Evolutionary conservation across 2,888 invertebrate genomes (phyloP), one percentile per base, ranked within the genome.

Genomic region (Adelognathus sp.): DNA sequence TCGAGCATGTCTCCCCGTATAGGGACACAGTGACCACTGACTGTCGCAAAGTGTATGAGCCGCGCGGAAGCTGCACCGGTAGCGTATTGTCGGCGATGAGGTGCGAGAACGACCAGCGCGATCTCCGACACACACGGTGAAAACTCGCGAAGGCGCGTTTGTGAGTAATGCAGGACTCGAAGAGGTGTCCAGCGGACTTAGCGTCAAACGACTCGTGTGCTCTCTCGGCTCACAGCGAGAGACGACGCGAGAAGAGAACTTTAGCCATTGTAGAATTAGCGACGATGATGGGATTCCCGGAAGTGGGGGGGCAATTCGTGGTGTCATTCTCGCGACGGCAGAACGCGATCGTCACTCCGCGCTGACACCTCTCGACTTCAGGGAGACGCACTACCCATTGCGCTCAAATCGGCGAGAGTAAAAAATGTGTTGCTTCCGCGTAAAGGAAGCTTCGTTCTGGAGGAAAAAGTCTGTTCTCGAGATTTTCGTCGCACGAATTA

Each of bases 251-350:
- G 36, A 64, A 46, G 39, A 36, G 14, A 6, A 71, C 33, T 31
- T 50, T 71, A 69, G 75, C 73, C 76, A 78, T 75, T 61, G 76
- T 70, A 78, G 81, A 83, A 85, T 85, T 83, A 84, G 76, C 77
- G 72, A 52, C 63, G 76, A 80, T 61, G 46, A 50, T 69, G 39
- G 16, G 44, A 58, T 80, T 76, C 79, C 64, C 36, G 39, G 81
- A 82, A 83, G 78, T 70, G 54, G n/a, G n/a, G 11, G 41, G 41
- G 16, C 54, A 41, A 50, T 46, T 58, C 27, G 14, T n/a, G 27
- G 27, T 27, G 52, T n/a, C 14, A 24, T 46, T 46, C 46, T 46
- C 46, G 24, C 18, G 24, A 46, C 24, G 46, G 46, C 46, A 24
- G 11, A 11, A 18, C 24, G 24, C 21, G 11, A 46, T 46, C 11